Conservation (phyloP, 2,797 vertebrate species). For the Tolypeutes matacus region DNA sequence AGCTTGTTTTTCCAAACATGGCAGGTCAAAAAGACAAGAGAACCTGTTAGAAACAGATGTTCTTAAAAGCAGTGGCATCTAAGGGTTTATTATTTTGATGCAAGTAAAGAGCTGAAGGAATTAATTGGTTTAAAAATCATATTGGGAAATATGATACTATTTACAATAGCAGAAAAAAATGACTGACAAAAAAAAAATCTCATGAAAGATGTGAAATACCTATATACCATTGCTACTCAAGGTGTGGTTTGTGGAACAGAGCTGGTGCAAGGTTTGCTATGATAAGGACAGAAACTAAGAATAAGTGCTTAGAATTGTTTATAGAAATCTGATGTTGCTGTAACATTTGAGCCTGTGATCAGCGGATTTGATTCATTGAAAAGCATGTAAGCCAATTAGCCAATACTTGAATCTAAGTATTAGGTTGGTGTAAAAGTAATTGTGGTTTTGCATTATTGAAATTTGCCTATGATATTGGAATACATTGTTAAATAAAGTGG, state of each 20-base stretch:
- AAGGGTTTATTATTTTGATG: constrained; percentile 8
- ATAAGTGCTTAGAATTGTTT: not conserved
- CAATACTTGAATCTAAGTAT: not conserved
- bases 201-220: not conserved
- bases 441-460: too few species aligned
- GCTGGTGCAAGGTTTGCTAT: not conserved
- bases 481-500: too few species aligned
- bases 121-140: constrained; percentile 34
- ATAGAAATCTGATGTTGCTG: not conserved
- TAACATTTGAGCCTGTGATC: not conserved
- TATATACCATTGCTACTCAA: not conserved
- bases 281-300: not conserved
- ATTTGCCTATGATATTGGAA: too few species aligned
- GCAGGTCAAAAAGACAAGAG: constrained; percentile 1
- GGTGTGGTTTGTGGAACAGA: not conserved
- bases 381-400: not conserved
- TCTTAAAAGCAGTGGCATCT: not conserved
- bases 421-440: too few species aligned
- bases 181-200: not conserved
- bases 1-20: constrained; percentile 38
- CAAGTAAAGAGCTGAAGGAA: constrained; percentile 21
- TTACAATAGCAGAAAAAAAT: constrained; percentile 22
- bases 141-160: not conserved
- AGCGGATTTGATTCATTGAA: not conserved
- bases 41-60: constrained; percentile 57